Percentiles rank a stretch among this genome's conserved stretches.
phyloP scores from a whole-genome alignment of 1,140 invertebrate genomes.

The Coenobita brevimanus region DNA sequence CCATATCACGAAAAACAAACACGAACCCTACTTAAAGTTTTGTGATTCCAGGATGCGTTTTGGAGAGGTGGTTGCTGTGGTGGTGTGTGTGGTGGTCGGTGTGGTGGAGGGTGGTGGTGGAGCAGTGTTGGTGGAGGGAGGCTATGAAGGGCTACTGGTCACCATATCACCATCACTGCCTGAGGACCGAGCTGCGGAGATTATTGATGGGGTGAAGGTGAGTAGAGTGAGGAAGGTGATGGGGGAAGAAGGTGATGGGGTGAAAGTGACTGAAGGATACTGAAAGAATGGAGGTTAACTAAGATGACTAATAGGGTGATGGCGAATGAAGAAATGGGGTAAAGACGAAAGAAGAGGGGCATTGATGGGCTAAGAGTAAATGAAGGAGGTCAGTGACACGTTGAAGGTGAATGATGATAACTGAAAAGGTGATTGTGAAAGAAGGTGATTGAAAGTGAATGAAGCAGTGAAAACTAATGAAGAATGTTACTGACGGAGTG shows the following conservation, averaged over 20 bases:
- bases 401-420: not conserved
- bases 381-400: not conserved
- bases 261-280: not conserved
- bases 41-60: too few relatives aligned
- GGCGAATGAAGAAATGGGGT: not conserved
- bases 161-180: conserved; percentile 16
- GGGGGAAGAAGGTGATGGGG: not conserved
- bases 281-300: not conserved
- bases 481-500: too few relatives aligned
- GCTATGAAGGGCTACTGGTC: conserved; percentile 20
- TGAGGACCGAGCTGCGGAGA: not conserved
- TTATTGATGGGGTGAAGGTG: conserved; percentile 8
- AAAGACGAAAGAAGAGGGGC: not conserved
- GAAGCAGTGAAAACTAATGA: too few relatives aligned
- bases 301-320: not conserved
- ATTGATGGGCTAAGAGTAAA: not conserved
- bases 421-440: not conserved
- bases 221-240: not conserved
- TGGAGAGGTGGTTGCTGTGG: not conserved
- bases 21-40: too few relatives aligned
- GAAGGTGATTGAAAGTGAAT: not conserved
- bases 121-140: not conserved
- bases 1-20: too few relatives aligned
- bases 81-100: not conserved
- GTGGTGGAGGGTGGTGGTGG: too few relatives aligned